A percentile compares a stretch with the other conserved stretches of the same genome.
Evolutionary conservation across 2,113 vertebrate species (phyloP).

Genomic region (Pachypanchax playfairii): DNA sequence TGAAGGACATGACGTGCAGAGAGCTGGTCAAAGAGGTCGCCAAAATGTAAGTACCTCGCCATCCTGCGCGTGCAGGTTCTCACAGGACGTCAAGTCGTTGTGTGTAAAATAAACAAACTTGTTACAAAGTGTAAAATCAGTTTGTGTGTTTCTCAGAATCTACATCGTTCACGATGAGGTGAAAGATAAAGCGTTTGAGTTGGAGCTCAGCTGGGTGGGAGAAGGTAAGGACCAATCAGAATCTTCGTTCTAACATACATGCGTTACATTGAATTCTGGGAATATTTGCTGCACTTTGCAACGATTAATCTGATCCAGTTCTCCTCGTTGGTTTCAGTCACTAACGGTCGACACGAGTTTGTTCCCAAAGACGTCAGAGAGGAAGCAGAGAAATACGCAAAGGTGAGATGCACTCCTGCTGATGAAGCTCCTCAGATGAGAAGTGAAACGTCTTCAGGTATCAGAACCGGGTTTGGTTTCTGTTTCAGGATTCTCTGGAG

Average conservation of each 20-base stretch:
- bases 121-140: too few species aligned
- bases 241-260: too few species aligned
- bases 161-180: constrained; percentile 99
- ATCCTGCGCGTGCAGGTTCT: too few species aligned
- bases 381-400: constrained; percentile 98
- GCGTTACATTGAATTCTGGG: too few species aligned
- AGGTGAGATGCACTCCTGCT: constrained; percentile 79
- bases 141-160: too few species aligned
- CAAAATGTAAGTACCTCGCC: constrained; percentile 98
- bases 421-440: not conserved
- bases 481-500: constrained; percentile 93
- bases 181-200: constrained; percentile 97
- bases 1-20: constrained; percentile 97
- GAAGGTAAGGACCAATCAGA: constrained; percentile 83
- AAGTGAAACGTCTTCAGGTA: not conserved
- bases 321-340: constrained; percentile 80
- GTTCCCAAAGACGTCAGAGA: constrained; percentile 95
- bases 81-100: too few species aligned
- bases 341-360: constrained; percentile 93
- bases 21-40: constrained; percentile 98
- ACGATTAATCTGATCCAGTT: not conserved
- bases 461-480: constrained; percentile 9
- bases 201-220: constrained; percentile 99
- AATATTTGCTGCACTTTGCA: not conserved
- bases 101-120: too few species aligned